Evolutionary conservation across 2,113 vertebrate genomes (phyloP), one percentile per base, ranked within the genome.

Genomic region (Saguinus imperator): DNA sequence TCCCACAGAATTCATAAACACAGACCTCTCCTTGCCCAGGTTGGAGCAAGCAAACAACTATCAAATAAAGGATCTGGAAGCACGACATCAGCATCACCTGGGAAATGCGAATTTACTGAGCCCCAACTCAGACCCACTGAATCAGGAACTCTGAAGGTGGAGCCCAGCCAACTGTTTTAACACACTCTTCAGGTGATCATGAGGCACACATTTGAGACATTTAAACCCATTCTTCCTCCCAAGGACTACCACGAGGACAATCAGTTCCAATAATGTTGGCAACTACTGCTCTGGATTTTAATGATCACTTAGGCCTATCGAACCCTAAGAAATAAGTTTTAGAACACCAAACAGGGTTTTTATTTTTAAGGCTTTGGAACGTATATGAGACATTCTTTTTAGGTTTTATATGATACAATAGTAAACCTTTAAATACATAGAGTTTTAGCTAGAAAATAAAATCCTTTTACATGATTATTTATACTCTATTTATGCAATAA

Each of bases 401-500:
- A 68, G 18, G 43, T 92, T 96, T 95, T 73, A 77, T 55, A n/a
- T 81, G 45, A 73, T 92, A 94, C 77, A 81, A 89, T 23, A 95
- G 81, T 81, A 89, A 80, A 29, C 7, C 27, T 97, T 97, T 90
- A 96, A 96, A 92, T 55, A 95, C 55, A 29, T n/a, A 43, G n/a
- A 9, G 25, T 93, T 98, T 94, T 89, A 93, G 50, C 29, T 94
- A 94, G 92, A 94, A 96, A 87, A 94, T 94, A 29, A 97, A 95
- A 87, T 97, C 45, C 40, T 93, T 48, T 68, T 17, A 58, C 29
- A 84, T 94, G 45, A 97, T 90, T 97, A 94, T 92, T 96, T 96
- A 94, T 83, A 95, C 96, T 91, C 88, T 87, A 91, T 95, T 97
- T 96, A 96, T 84, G 45, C 73, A 92, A 94, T 95, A 92, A 98